Evolutionary conservation across 2,888 invertebrate species (phyloP).

Genomic region (Diadromus collaris): DNA sequence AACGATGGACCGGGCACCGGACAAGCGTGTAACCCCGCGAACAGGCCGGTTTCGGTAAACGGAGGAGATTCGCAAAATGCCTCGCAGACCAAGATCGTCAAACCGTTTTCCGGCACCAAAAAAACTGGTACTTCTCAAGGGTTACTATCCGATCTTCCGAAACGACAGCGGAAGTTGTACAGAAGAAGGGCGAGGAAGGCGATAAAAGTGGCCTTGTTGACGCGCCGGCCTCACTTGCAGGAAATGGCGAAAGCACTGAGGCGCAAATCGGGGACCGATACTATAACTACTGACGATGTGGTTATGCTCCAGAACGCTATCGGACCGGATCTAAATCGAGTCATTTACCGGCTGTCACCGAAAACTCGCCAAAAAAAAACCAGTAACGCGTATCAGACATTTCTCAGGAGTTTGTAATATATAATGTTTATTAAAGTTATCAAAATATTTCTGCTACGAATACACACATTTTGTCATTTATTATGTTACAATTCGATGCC

Average conservation of each 20-base stretch:
- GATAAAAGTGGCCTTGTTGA: conserved; percentile 5
- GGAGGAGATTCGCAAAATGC: not conserved
- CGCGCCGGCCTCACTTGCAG: not conserved
- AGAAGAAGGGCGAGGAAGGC: not conserved
- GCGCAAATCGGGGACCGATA: not conserved
- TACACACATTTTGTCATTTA: not conserved
- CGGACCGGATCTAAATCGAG: no score
- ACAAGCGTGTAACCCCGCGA: not conserved
- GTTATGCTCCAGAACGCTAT: not conserved
- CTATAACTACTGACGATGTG: conserved; percentile 10
- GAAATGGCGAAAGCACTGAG: conserved; percentile 15
- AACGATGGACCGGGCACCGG: not conserved
- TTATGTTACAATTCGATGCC: not conserved
- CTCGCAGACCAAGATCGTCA: not conserved
- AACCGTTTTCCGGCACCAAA: not conserved
- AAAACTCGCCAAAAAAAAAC: not conserved
- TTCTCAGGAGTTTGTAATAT: conserved; percentile 18
- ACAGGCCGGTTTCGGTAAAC: not conserved
- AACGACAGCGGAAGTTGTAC: not conserved
- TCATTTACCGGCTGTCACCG: no score
- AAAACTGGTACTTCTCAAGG: not conserved
- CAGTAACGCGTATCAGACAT: not conserved
- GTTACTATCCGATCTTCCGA: not conserved
- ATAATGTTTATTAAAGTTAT: conserved; percentile 40
- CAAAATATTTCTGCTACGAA: conserved; percentile 43